phyloP scores from a whole-genome alignment of 1,140 invertebrate genomes.

The Maconellicoccus hirsutus region DNA sequence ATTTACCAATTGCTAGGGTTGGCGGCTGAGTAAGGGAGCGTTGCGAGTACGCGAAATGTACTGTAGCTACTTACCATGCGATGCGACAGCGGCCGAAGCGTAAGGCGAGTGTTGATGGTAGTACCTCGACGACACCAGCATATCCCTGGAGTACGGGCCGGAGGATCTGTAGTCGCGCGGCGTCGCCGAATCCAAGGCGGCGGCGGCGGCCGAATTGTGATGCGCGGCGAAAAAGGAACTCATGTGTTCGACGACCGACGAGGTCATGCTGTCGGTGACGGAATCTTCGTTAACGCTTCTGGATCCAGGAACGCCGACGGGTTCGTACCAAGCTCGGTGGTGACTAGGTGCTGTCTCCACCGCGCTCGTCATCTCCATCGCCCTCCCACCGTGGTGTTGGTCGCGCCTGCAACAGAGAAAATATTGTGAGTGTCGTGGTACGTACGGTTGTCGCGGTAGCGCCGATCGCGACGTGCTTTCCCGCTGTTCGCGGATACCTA shows the following conservation, averaged over 20 bases:
- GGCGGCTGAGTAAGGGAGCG: no score
- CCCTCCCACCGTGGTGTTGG: conserved; percentile 9
- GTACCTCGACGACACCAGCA: background rate
- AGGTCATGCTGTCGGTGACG: background rate
- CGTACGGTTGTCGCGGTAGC: no score
- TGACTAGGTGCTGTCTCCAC: conserved; percentile 16
- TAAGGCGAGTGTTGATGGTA: conserved; percentile 9
- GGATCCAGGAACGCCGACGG: background rate
- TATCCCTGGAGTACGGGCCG: background rate
- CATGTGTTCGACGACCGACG: conserved; percentile 10
- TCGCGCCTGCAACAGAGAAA: background rate
- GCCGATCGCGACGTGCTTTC: no score
- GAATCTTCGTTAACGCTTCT: conserved; percentile 1
- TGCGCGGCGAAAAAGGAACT: conserved; percentile 13
- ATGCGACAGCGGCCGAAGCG: background rate
- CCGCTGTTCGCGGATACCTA: no score
- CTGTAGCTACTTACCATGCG: background rate
- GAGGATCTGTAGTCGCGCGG: background rate
- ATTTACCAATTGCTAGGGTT: no score
- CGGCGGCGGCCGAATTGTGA: conserved; percentile 11
- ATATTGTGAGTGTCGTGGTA: no score
- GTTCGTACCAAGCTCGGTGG: conserved; percentile 18
- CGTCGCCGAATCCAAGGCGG: background rate
- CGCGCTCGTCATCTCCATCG: conserved; percentile 18
- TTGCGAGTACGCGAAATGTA: no score